A percentile compares a stretch with the other conserved stretches of the same genome.
Conservation (phyloP, 1,140 invertebrate species). For the Mactra quadrangularis region DNA sequence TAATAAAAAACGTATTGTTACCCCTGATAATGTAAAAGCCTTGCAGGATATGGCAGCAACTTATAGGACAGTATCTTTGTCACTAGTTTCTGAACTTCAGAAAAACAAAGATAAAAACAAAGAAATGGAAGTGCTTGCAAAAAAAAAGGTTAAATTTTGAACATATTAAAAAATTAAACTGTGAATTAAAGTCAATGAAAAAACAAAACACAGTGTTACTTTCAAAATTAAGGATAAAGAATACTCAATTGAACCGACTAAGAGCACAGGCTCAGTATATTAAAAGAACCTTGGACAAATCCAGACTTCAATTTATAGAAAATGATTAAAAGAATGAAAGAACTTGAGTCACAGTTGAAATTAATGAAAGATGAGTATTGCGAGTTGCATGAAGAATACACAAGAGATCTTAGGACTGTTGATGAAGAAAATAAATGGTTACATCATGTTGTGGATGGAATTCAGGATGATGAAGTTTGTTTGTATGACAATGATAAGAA, state of each 20-base stretch:
- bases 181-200: constrained; percentile 2
- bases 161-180: neutral
- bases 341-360: constrained; percentile 15
- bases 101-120: neutral
- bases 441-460: neutral
- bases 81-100: constrained; percentile 5
- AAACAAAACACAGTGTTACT: neutral
- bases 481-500: constrained; percentile 10
- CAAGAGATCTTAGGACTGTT: neutral
- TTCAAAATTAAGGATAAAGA: neutral
- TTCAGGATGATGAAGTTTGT: constrained; percentile 6
- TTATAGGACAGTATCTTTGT: neutral
- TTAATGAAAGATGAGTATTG: constrained; percentile 3
- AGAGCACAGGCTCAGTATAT: constrained; percentile 1
- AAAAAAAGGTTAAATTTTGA: neutral
- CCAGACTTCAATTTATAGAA: neutral
- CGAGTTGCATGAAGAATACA: neutral
- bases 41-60: neutral
- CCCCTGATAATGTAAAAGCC: neutral
- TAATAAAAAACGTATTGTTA: constrained; percentile 1
- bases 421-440: constrained; percentile 13
- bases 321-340: neutral
- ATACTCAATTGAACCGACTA: neutral
- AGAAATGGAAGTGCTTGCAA: neutral
- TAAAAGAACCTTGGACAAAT: neutral